Evolutionary conservation across 1,140 invertebrate species (phyloP).

Genomic region (Heterodera carotae): DNA sequence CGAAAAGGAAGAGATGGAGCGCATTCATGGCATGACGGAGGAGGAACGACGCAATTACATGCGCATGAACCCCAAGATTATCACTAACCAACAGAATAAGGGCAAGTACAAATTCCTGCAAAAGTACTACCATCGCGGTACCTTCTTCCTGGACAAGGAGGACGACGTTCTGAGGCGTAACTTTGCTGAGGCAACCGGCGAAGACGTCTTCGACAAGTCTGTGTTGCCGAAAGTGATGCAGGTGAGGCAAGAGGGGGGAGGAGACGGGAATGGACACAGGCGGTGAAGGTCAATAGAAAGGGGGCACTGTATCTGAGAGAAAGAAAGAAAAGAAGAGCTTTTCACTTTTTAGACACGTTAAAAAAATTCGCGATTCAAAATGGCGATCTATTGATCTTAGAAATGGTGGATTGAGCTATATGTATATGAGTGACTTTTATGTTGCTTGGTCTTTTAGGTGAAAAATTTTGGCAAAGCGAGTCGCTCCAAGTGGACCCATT

Average conservation of each 20-base stretch:
- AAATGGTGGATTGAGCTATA: too few relatives aligned
- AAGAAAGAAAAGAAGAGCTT: too few relatives aligned
- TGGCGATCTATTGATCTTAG: too few relatives aligned
- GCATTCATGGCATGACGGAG: constrained; percentile 89
- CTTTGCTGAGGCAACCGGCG: constrained; percentile 91
- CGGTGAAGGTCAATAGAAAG: too few relatives aligned
- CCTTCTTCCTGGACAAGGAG: constrained; percentile 94
- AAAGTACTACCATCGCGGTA: constrained; percentile 98
- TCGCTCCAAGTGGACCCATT: constrained; percentile 96
- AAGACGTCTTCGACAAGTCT: constrained; percentile 99
- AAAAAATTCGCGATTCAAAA: too few relatives aligned
- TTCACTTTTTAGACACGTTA: too few relatives aligned
- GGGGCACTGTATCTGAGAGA: too few relatives aligned
- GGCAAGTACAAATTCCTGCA: constrained; percentile 99
- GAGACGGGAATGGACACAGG: background rate
- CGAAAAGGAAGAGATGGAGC: constrained; percentile 86
- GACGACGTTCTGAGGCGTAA: constrained; percentile 90
- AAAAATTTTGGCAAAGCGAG: constrained; percentile 99
- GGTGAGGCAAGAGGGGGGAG: constrained; percentile 65
- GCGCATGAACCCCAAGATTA: constrained; percentile 82
- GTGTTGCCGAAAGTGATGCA: constrained; percentile 99
- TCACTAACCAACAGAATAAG: constrained; percentile 70
- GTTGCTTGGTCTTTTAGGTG: constrained; percentile 72
- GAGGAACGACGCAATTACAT: constrained; percentile 87
- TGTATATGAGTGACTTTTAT: too few relatives aligned